phyloP scores from a whole-genome alignment of 2,113 vertebrate genomes.

The Euleptes europaea region DNA sequence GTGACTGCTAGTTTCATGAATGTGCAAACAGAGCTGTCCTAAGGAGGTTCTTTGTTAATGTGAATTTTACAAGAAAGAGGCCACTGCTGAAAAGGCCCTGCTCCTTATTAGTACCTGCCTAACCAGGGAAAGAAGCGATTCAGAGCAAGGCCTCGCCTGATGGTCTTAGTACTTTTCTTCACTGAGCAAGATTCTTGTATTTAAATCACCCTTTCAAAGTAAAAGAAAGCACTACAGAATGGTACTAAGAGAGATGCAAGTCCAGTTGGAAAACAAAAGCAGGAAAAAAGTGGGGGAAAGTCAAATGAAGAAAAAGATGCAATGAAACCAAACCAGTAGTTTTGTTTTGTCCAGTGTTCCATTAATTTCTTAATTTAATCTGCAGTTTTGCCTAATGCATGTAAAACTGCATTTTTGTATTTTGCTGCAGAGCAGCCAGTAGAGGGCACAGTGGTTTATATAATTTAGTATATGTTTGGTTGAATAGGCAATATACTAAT shows the following conservation, averaged over 20 bases:
- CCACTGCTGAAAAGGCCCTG: not conserved
- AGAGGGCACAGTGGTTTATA: slow-evolving; percentile 17
- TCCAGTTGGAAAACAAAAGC: not conserved
- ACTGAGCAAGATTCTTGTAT: not conserved
- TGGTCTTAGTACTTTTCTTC: not conserved
- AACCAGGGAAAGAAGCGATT: not conserved
- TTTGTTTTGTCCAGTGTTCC: too few relatives aligned
- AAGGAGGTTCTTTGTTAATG: not conserved
- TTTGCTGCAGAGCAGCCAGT: not conserved
- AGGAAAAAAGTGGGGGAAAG: not conserved
- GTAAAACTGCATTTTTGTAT: not conserved
- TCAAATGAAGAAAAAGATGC: too few relatives aligned
- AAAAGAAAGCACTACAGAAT: not conserved
- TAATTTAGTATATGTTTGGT: not conserved
- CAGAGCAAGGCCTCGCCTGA: not conserved
- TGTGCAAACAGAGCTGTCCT: too few relatives aligned
- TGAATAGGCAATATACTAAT: not conserved
- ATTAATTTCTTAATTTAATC: not conserved
- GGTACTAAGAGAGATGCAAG: not conserved
- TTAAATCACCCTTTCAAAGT: not conserved
- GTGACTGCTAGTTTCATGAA: too few relatives aligned
- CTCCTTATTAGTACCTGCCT: not conserved
- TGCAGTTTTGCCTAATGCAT: not conserved
- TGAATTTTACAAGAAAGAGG: not conserved
- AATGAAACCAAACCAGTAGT: not conserved